Conservation (phyloP, 2,888 invertebrate species). For the Amblyteles armatorius region DNA sequence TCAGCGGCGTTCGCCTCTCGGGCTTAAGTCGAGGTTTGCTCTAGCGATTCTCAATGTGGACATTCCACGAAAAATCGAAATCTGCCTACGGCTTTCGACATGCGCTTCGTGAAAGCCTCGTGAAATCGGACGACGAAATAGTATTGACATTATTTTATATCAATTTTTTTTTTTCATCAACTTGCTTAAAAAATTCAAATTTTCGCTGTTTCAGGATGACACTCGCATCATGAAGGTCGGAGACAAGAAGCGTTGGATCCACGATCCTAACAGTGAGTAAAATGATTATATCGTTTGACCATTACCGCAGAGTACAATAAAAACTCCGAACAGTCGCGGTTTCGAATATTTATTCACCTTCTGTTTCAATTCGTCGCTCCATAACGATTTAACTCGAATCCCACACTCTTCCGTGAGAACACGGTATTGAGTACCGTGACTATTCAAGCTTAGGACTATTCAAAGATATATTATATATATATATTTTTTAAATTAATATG, state of each 20-base stretch:
- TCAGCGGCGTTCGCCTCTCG: slow-evolving; percentile 61
- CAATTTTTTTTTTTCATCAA: neutral
- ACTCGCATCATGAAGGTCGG: slow-evolving; percentile 86
- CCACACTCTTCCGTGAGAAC: too few relatives aligned
- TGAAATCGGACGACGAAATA: slow-evolving; percentile 4
- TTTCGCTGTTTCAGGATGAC: slow-evolving; percentile 84
- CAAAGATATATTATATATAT: too few relatives aligned
- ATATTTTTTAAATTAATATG: too few relatives aligned
- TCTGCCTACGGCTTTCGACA: slow-evolving; percentile 32
- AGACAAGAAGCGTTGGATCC: slow-evolving; percentile 91
- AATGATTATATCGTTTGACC: neutral
- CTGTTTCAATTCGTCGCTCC: too few relatives aligned
- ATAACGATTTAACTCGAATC: too few relatives aligned
- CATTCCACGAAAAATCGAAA: slow-evolving; percentile 55
- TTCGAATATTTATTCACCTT: too few relatives aligned
- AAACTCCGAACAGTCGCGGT: too few relatives aligned
- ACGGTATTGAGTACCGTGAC: too few relatives aligned
- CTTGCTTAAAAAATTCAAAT: slow-evolving; percentile 45
- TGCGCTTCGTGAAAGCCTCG: neutral
- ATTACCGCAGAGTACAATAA: neutral
- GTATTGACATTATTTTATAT: slow-evolving; percentile 26
- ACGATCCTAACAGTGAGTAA: slow-evolving; percentile 91
- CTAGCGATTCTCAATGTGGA: slow-evolving; percentile 59
- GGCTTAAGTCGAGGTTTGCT: slow-evolving; percentile 46
- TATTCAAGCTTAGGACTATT: too few relatives aligned